A percentile compares a stretch with the other conserved stretches of the same genome.
These are phyloP conservation scores for Telmatochromis sp. DNA, from an alignment of 2,113 vertebrate genomes.

Conservation along the genomic window DNA sequence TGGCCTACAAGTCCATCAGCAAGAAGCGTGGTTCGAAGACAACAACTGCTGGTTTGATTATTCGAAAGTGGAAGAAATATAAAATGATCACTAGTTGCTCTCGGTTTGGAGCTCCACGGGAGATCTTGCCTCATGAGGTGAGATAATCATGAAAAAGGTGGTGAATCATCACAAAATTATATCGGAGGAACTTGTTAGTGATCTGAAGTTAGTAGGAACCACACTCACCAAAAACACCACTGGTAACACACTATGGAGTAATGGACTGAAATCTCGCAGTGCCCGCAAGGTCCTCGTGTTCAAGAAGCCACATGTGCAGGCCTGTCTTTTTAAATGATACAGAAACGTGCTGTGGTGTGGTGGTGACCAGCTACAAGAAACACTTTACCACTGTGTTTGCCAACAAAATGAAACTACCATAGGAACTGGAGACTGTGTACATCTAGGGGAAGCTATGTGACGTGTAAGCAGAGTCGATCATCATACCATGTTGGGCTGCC, in stretches of 20 bases:
- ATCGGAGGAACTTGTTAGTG: neutral
- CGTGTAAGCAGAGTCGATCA: neutral
- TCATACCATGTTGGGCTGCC: constrained; percentile 93
- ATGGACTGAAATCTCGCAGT: neutral
- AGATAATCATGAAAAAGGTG: neutral
- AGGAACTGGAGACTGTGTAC: neutral
- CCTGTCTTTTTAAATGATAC: neutral
- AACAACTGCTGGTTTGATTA: rapidly evolving
- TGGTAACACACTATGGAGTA: neutral
- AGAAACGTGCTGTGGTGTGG: neutral
- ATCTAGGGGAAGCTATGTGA: neutral
- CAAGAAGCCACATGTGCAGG: neutral
- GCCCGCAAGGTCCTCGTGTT: neutral
- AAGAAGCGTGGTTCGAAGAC: rapidly evolving
- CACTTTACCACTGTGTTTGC: rapidly evolving
- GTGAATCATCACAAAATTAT: neutral
- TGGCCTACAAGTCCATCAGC: neutral
- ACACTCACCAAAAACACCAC: neutral
- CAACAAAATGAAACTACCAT: neutral
- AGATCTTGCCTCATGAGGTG: neutral
- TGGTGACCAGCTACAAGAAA: rapidly evolving
- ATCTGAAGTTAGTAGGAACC: neutral
- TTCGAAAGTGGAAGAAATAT: neutral
- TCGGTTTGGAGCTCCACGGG: neutral
- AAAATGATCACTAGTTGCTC: neutral